These are phyloP conservation scores for Yoshiicerus persimilis DNA, from an alignment of 1,140 invertebrate genomes.

Conservation along the genomic window DNA sequence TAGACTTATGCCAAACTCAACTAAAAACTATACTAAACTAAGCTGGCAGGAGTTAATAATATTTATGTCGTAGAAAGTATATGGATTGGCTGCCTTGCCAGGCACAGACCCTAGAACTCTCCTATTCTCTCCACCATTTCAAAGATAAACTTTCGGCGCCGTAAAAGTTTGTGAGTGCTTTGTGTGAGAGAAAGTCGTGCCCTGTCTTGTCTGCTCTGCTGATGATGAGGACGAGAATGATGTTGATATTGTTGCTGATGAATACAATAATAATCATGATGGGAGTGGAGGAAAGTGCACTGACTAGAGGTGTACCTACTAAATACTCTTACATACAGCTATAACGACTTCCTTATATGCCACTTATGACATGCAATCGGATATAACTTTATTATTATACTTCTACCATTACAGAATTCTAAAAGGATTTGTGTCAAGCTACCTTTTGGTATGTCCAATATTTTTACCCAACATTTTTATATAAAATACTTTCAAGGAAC, in stretches of 20 bases:
- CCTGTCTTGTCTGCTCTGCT: background rate
- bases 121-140: background rate
- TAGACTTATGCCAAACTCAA: background rate
- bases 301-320: background rate
- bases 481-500: too few relatives aligned
- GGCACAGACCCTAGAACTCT: background rate
- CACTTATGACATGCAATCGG: too few relatives aligned
- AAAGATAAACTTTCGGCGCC: background rate
- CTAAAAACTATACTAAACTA: background rate
- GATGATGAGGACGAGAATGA: background rate
- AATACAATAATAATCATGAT: slow-evolving; percentile 16
- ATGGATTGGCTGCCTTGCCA: background rate
- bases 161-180: slow-evolving; percentile 1
- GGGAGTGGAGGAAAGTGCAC: background rate
- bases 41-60: background rate
- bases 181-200: background rate
- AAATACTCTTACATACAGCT: background rate
- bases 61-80: background rate
- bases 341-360: background rate
- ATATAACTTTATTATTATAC: too few relatives aligned
- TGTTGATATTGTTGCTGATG: slow-evolving; percentile 14
- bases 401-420: too few relatives aligned
- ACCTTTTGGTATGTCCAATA: too few relatives aligned
- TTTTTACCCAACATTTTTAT: too few relatives aligned
- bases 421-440: too few relatives aligned